Conservation (phyloP, 2,113 vertebrate species). For the Atlantisia rogersi region DNA sequence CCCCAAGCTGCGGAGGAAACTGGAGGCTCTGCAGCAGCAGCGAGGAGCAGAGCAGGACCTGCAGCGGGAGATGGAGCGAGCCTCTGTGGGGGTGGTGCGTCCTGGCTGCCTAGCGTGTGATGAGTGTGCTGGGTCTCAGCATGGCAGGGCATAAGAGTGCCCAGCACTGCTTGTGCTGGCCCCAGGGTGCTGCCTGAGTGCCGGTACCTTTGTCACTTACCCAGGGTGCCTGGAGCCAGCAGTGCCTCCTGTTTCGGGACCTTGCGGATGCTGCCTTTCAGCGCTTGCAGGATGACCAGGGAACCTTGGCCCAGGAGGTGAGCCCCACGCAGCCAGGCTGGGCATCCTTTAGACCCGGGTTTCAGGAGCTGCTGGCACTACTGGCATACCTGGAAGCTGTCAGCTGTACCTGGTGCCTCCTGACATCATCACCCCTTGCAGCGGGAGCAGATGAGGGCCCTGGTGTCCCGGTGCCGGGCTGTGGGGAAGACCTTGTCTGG, state of each 20-base stretch:
- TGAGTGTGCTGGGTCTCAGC: not conserved
- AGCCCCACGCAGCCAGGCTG: accelerated
- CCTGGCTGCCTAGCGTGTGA: accelerated
- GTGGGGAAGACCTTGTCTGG: constrained; percentile 62
- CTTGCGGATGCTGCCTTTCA: not conserved
- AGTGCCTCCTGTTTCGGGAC: constrained; percentile 19
- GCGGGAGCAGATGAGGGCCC: constrained; percentile 44
- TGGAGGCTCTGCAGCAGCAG: constrained; percentile 70
- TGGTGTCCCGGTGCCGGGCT: constrained; percentile 68
- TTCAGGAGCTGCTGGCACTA: not conserved
- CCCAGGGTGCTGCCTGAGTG: accelerated
- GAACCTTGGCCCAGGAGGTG: constrained; percentile 40
- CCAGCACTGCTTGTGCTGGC: accelerated
- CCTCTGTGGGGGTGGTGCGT: constrained; percentile 64
- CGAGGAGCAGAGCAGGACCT: constrained; percentile 62
- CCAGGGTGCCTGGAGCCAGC: constrained; percentile 40
- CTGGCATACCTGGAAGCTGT: accelerated
- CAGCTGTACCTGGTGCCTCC: not conserved
- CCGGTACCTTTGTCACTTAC: not conserved
- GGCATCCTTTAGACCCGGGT: too few species aligned
- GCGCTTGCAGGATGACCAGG: constrained; percentile 40
- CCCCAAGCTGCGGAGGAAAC: constrained; percentile 62
- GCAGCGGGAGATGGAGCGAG: constrained; percentile 57
- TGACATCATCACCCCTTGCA: not conserved
- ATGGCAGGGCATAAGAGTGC: accelerated